phyloP scores from a whole-genome alignment of 2,888 invertebrate genomes.

The Himalopsyche tibetana region DNA sequence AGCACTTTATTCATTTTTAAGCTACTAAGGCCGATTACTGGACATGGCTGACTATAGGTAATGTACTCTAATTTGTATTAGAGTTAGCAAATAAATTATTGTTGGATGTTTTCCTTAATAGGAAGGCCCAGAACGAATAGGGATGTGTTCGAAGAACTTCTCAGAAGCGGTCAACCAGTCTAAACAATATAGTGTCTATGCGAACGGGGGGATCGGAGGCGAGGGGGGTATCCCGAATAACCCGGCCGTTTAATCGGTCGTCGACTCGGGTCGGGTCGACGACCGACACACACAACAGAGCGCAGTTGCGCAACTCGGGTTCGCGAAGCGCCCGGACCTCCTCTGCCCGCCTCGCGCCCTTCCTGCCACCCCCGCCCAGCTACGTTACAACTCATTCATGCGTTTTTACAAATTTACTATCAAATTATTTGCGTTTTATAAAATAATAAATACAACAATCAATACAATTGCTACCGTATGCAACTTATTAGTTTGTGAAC shows the following conservation, averaged over 20 bases:
- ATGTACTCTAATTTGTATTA: no score
- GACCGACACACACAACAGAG: slow-evolving; percentile 69
- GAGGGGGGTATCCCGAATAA: slow-evolving; percentile 52
- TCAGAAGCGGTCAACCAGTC: neutral
- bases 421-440: neutral
- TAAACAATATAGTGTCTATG: neutral
- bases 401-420: slow-evolving; percentile 54
- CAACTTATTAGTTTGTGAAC: neutral
- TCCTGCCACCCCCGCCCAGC: slow-evolving; percentile 13
- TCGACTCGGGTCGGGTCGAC: slow-evolving; percentile 71
- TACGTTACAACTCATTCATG: slow-evolving; percentile 54
- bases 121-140: neutral
- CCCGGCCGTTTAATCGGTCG: slow-evolving; percentile 60
- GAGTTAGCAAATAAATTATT: no score
- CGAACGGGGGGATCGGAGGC: neutral
- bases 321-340: slow-evolving; percentile 47
- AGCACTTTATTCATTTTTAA: no score
- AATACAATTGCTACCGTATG: neutral
- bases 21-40: no score
- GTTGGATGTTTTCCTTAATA: neutral
- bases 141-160: neutral
- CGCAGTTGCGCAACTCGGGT: slow-evolving; percentile 72
- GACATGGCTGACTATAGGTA: no score
- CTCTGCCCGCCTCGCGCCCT: slow-evolving; percentile 41
- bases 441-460: neutral